phyloP scores from a whole-genome alignment of 2,113 vertebrate species.

The Dissostichus mawsoni region DNA sequence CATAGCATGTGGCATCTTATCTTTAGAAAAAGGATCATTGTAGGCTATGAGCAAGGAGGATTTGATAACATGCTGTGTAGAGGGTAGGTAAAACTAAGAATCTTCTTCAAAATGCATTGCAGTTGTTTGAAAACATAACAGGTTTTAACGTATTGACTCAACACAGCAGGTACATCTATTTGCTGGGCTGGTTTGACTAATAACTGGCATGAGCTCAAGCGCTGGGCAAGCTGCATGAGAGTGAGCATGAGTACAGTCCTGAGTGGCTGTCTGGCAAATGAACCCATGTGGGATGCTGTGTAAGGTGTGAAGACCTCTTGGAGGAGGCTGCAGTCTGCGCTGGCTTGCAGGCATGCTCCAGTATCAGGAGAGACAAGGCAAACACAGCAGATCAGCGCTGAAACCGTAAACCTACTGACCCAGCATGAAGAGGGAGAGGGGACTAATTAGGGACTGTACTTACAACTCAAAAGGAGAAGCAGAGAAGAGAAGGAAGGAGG shows the following conservation, averaged over 20 bases:
- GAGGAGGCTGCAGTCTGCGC: conserved; percentile 41
- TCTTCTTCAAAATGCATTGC: conserved; percentile 1
- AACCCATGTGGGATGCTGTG: conserved; percentile 48
- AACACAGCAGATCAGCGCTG: conserved; percentile 63
- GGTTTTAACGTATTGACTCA: conserved; percentile 46
- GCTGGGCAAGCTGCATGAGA: conserved; percentile 25
- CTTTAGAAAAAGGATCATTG: conserved; percentile 62
- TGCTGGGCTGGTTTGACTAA: neutral
- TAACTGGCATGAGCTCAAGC: conserved; percentile 37
- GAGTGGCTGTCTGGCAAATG: conserved; percentile 50
- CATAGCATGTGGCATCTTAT: conserved; percentile 54
- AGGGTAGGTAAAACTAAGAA: neutral
- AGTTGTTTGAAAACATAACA: conserved; percentile 36
- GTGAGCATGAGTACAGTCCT: conserved; percentile 38
- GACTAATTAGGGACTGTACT: conserved; percentile 82
- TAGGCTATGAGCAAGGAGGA: conserved; percentile 16
- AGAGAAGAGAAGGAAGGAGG: conserved; percentile 19
- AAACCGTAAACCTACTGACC: conserved; percentile 79
- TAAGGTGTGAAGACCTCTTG: conserved; percentile 66
- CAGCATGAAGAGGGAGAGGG: conserved; percentile 75
- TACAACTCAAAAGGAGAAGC: conserved; percentile 65
- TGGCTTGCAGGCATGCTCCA: conserved; percentile 47
- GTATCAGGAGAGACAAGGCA: conserved; percentile 68
- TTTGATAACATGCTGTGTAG: neutral
- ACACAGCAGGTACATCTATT: conserved; percentile 36